Evolutionary conservation across 1,140 invertebrate species (phyloP).

Genomic region (Nebria ingens): DNA sequence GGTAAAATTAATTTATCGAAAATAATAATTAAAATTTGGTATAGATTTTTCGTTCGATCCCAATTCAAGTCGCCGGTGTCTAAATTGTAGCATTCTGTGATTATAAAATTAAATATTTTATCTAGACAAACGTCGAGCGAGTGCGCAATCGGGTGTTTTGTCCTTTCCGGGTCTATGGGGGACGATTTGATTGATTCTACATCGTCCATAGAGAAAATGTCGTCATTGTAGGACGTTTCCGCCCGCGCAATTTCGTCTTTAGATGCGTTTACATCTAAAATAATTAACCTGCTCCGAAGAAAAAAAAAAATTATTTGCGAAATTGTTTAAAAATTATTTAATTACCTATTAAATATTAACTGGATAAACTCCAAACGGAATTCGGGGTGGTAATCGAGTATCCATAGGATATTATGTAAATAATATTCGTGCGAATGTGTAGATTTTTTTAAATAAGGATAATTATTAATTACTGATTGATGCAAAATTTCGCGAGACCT

Average conservation of each 20-base stretch:
- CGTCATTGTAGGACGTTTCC: conserved; percentile 30
- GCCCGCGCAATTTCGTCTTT: conserved; percentile 40
- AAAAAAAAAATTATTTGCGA: conserved; percentile 24
- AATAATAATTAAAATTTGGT: conserved; percentile 42
- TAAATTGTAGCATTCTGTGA: conserved; percentile 36
- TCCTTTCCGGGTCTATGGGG: conserved; percentile 26
- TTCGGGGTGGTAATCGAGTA: conserved; percentile 51
- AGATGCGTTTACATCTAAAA: conserved; percentile 56
- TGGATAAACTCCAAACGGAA: conserved; percentile 47
- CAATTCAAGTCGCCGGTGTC: conserved; percentile 32
- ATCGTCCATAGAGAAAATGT: conserved; percentile 42
- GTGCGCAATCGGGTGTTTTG: conserved; percentile 38
- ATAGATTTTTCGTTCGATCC: conserved; percentile 34
- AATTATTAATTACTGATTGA: conserved; percentile 40
- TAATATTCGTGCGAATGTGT: conserved; percentile 47
- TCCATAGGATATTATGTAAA: conserved; percentile 50
- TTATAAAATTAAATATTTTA: conserved; percentile 47
- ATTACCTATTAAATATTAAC: conserved; percentile 56
- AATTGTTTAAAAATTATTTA: conserved; percentile 15
- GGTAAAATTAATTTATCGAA: conserved; percentile 66
- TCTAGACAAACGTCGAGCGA: conserved; percentile 55
- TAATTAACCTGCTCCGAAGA: conserved; percentile 51
- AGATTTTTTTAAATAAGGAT: conserved; percentile 53
- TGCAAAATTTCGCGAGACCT: conserved; percentile 45
- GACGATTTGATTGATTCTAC: conserved; percentile 20